Conservation (phyloP, 1,140 invertebrate species). For the Euwallacea similis region DNA sequence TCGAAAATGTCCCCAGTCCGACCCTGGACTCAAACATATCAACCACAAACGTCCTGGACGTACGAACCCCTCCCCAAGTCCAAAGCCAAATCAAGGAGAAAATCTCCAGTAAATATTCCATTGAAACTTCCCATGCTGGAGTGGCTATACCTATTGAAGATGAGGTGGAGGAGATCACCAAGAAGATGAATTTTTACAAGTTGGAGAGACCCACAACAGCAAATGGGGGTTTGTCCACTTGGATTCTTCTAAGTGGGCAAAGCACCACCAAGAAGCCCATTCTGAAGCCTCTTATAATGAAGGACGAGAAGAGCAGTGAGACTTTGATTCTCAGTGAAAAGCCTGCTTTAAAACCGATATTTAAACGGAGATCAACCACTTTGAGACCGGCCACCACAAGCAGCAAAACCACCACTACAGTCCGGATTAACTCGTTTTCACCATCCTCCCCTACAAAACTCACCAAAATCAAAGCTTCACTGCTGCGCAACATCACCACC, state of each 20-base stretch:
- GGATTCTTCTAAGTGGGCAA: conserved; percentile 70
- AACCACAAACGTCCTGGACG: conserved; percentile 55
- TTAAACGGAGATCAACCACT: conserved; percentile 50
- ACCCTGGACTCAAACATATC: neutral
- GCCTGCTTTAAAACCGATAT: conserved; percentile 41
- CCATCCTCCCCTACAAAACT: conserved; percentile 44
- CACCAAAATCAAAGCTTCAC: conserved; percentile 46
- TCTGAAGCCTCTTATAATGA: conserved; percentile 37
- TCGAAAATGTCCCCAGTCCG: neutral
- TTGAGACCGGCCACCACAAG: conserved; percentile 43
- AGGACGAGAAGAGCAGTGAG: conserved; percentile 32
- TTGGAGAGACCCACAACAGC: conserved; percentile 63
- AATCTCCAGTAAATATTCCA: conserved; percentile 51
- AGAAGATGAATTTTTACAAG: conserved; percentile 51
- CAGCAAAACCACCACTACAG: conserved; percentile 42
- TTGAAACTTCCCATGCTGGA: conserved; percentile 60
- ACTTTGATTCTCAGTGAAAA: conserved; percentile 32
- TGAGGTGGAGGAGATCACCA: conserved; percentile 50
- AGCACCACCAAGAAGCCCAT: conserved; percentile 51
- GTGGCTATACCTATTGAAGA: conserved; percentile 61
- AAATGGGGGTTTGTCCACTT: conserved; percentile 70
- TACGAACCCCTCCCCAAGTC: conserved; percentile 64
- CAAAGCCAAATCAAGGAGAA: conserved; percentile 58
- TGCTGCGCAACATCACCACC: conserved; percentile 34
- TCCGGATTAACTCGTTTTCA: conserved; percentile 26